Base-by-base conservation (phyloP, 2,797 vertebrate species). In the Buceros bicornis region DNA sequence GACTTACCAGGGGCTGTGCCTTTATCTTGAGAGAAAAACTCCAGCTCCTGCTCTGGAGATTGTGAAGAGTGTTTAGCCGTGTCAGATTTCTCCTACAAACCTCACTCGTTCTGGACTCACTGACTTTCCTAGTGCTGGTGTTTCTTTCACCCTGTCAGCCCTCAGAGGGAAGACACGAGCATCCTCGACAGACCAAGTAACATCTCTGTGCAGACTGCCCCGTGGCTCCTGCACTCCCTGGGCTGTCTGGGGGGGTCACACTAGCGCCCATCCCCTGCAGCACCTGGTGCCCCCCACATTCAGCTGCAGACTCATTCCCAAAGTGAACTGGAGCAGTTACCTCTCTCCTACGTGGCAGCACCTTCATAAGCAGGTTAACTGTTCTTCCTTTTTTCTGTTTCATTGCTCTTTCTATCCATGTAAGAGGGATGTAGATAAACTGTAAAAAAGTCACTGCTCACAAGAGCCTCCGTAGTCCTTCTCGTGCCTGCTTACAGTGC, bases 161-260 rank as follows among this genome's bases (percentile, higher is more conserved):
- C 2, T 1, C 2, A 5, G 3, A 21, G 53, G 16, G 73, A 33
- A 4, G n/a, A 8, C 26, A 26, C 6, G 5, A 35, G 24, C 51
- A 9, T 3, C 26, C 62, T 8, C 25, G 8, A 0, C 11, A 28
- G 48, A 2, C 1, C 61, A 3, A n/a, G 28, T 4, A 5, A 35
- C 1, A 0, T 2, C 43, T 7, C 0, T 5, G 45, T 5, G 29
- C 47, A 31, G 62, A 4, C 7, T 10, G 2, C 25, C 10, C 2
- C 40, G 1, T 1, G 13, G 47, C 10, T 80, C 8, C 69, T 6
- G 40, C 25, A 3, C 12, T 3, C 28, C 56, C 43, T 1, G 11
- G 43, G 26, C 25, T 51, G 22, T 11, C 13, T 10, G 37, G 54
- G 26, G 58, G 28, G 16, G 26, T 37, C 47, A 1, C 24, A 16